A percentile compares a stretch with the other conserved stretches of the same genome.
These are phyloP conservation scores for Calephelis virginiensis DNA, from an alignment of 1,140 invertebrate genomes.

Conservation along the genomic window DNA sequence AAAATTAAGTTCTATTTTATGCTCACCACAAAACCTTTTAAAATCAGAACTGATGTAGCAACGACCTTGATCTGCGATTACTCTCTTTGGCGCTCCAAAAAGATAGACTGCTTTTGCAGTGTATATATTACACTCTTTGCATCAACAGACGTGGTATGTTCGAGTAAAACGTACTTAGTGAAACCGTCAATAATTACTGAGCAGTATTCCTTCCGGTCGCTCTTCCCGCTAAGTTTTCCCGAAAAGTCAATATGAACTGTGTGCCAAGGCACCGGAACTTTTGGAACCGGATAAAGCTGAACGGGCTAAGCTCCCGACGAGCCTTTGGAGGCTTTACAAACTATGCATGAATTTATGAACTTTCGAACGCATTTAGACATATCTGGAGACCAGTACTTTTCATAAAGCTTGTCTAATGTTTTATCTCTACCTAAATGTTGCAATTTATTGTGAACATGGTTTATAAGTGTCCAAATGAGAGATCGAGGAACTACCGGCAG, in stretches of 20 bases:
- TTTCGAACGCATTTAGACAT: conserved; percentile 42
- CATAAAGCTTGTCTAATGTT: conserved; percentile 43
- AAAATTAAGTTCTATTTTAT: conserved; percentile 43
- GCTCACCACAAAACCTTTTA: conserved; percentile 32
- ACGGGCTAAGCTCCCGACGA: conserved; percentile 35
- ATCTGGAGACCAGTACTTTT: conserved; percentile 43
- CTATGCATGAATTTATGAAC: conserved; percentile 40
- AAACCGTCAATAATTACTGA: conserved; percentile 38
- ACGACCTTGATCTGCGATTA: conserved; percentile 45
- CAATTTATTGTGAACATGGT: conserved; percentile 31
- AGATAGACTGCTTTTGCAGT: conserved; percentile 32
- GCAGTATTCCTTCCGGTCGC: conserved; percentile 34
- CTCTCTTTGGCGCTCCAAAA: conserved; percentile 44
- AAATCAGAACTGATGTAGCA: conserved; percentile 34
- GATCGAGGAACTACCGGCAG: conserved; percentile 32
- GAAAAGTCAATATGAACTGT: conserved; percentile 37
- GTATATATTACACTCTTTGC: conserved; percentile 33
- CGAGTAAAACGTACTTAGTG: conserved; percentile 37
- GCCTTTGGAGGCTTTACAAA: conserved; percentile 43
- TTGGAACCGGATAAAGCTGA: conserved; percentile 41
- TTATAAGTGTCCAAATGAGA: conserved; percentile 31
- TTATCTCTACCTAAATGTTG: conserved; percentile 36
- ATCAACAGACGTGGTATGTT: conserved; percentile 35
- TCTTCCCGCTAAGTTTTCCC: conserved; percentile 37
- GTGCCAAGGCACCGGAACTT: conserved; percentile 43